A percentile compares a stretch with the other conserved stretches of the same genome.
These are phyloP conservation scores for Actinia equina DNA, from an alignment of 64 coral and sea anemone genomes.

Conservation along the genomic window DNA sequence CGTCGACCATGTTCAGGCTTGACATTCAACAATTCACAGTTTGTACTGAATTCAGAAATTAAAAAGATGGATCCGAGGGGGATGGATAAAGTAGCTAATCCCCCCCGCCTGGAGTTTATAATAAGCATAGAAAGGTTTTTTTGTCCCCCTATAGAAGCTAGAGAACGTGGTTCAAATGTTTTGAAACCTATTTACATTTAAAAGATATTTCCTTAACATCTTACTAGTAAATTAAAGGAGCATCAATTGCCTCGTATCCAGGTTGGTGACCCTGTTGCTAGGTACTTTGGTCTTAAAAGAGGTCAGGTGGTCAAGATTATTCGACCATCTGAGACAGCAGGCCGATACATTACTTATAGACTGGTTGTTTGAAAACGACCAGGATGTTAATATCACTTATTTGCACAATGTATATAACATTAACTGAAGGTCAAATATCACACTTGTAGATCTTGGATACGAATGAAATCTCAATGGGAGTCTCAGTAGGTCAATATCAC, in stretches of 20 bases:
- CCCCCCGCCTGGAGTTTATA: too few species aligned
- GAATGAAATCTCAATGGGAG: too few species aligned
- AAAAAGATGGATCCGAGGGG: too few species aligned
- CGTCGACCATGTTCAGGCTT: too few species aligned
- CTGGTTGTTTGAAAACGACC: constrained; percentile 16
- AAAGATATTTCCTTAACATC: constrained; percentile 44
- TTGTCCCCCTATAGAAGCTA: too few species aligned
- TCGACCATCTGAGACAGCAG: constrained; percentile 91
- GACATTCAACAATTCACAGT: too few species aligned
- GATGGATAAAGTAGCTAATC: too few species aligned
- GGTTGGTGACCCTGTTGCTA: constrained; percentile 90
- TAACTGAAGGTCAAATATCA: neutral
- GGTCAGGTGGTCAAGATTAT: constrained; percentile 99
- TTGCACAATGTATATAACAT: neutral
- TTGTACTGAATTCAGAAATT: too few species aligned
- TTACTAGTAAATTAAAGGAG: constrained; percentile 89
- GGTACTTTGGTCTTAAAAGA: constrained; percentile 96
- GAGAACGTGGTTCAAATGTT: neutral
- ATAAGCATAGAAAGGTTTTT: too few species aligned
- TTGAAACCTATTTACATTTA: neutral
- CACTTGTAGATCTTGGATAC: too few species aligned
- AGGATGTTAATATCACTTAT: neutral
- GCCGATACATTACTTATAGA: constrained; percentile 93
- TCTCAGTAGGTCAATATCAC: too few species aligned
- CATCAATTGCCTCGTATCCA: constrained; percentile 96